These are phyloP conservation scores for Calliopum simillimum DNA, from an alignment of 2,888 invertebrate genomes.

Conservation along the genomic window DNA sequence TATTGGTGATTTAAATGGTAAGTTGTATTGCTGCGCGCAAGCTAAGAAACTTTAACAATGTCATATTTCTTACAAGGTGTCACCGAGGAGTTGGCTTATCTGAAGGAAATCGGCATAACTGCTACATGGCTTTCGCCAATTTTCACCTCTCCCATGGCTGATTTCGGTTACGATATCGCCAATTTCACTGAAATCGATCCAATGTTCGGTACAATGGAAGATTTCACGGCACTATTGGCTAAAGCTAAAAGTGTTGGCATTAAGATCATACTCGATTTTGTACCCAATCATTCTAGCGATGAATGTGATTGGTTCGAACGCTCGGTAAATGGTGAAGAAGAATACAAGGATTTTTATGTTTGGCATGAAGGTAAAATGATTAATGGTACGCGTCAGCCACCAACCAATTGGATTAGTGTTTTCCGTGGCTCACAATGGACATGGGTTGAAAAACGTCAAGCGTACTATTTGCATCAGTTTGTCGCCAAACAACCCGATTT, in stretches of 20 bases:
- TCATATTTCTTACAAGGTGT: constrained; percentile 68
- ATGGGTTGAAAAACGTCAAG: constrained; percentile 70
- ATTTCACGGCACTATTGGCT: constrained; percentile 74
- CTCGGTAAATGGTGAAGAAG: constrained; percentile 72
- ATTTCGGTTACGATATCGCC: constrained; percentile 83
- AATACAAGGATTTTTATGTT: constrained; percentile 80
- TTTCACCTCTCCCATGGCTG: constrained; percentile 80
- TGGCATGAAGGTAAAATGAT: constrained; percentile 72
- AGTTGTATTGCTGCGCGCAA: constrained; percentile 2
- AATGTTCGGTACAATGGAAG: constrained; percentile 77
- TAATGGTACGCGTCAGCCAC: constrained; percentile 61
- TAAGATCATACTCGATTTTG: constrained; percentile 68
- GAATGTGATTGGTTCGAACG: constrained; percentile 84
- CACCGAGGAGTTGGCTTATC: constrained; percentile 72
- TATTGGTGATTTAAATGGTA: constrained; percentile 85
- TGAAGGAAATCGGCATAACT: constrained; percentile 76
- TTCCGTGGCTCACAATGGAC: constrained; percentile 75
- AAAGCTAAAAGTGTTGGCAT: constrained; percentile 70
- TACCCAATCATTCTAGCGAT: constrained; percentile 75
- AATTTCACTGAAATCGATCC: constrained; percentile 77
- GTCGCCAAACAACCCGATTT: constrained; percentile 74
- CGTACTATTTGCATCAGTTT: constrained; percentile 77
- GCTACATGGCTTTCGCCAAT: constrained; percentile 82
- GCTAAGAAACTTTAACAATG: background rate
- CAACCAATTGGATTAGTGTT: constrained; percentile 69